Evolutionary conservation across 2,888 invertebrate species (phyloP).

Genomic region (Caenorhabditis imperialis): DNA sequence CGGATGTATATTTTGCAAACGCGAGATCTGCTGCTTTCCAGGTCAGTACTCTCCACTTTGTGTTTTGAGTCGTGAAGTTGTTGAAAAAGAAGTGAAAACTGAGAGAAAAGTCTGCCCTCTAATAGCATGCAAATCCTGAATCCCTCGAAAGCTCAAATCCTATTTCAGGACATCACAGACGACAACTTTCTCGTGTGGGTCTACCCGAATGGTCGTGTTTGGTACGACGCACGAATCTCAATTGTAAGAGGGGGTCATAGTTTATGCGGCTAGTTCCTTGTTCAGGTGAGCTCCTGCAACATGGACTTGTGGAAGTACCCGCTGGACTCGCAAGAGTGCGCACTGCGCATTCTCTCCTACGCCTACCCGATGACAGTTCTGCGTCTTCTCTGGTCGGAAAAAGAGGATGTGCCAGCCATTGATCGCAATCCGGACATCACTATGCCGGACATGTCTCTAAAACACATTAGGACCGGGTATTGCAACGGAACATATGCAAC

Average conservation of each 20-base stretch:
- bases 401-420: conserved; percentile 68
- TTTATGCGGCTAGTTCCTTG: not conserved
- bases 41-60: conserved; percentile 44
- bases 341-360: conserved; percentile 80
- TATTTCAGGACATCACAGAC: conserved; percentile 74
- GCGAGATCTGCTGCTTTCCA: conserved; percentile 72
- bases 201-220: conserved; percentile 75
- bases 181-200: conserved; percentile 77
- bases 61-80: conserved; percentile 28
- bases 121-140: conserved; percentile 16
- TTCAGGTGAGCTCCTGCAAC: conserved; percentile 67
- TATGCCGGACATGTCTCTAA: conserved; percentile 77
- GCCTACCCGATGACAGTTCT: conserved; percentile 77
- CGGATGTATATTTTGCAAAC: conserved; percentile 75
- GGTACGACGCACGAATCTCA: conserved; percentile 72
- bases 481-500: conserved; percentile 78
- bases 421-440: conserved; percentile 75
- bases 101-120: too few species aligned
- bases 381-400: conserved; percentile 72
- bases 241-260: conserved; percentile 41
- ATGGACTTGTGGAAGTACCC: conserved; percentile 75
- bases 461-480: conserved; percentile 68
- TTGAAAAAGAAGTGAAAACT: conserved; percentile 15
- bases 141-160: conserved; percentile 50
- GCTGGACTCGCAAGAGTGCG: conserved; percentile 80